Conservation (phyloP, 2,888 invertebrate genomes). For the Barypeithes pellucidus region DNA sequence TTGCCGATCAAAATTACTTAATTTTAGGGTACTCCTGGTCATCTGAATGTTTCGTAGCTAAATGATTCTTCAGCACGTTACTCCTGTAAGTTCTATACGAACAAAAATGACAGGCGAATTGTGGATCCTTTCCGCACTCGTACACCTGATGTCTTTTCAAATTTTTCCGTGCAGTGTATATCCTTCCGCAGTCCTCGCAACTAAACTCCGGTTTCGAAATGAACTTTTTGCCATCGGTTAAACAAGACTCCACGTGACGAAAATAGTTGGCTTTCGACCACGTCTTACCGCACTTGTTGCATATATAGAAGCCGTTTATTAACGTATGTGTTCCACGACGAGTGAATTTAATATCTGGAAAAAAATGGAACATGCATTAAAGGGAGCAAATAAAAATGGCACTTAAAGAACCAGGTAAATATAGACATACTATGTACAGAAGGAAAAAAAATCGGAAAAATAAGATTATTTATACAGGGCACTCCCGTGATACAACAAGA, state of each 20-base stretch:
- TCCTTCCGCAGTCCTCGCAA: constrained; percentile 54
- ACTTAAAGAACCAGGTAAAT: neutral
- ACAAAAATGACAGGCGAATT: constrained; percentile 56
- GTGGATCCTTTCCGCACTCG: constrained; percentile 56
- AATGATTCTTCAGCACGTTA: constrained; percentile 16
- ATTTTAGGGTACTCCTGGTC: too few species aligned
- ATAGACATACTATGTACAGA: too few species aligned
- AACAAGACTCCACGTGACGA: constrained; percentile 1
- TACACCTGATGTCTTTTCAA: constrained; percentile 55
- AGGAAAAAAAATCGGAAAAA: too few species aligned
- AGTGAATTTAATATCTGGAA: constrained; percentile 1
- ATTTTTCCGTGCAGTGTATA: constrained; percentile 54
- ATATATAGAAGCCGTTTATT: constrained; percentile 13
- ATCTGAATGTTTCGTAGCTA: constrained; percentile 18
- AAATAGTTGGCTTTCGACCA: constrained; percentile 9
- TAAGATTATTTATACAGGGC: too few species aligned
- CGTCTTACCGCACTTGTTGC: neutral
- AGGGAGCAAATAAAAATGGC: neutral
- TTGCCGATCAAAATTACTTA: too few species aligned
- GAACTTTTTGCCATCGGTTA: neutral
- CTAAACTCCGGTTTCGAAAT: neutral
- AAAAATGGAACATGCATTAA: neutral
- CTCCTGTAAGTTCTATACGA: constrained; percentile 25
- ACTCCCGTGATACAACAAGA: too few species aligned
- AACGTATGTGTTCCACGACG: neutral